Evolutionary conservation across 2,888 invertebrate species (phyloP), one percentile per base, ranked within the genome.

Genomic region (Sepiola atlantica): DNA sequence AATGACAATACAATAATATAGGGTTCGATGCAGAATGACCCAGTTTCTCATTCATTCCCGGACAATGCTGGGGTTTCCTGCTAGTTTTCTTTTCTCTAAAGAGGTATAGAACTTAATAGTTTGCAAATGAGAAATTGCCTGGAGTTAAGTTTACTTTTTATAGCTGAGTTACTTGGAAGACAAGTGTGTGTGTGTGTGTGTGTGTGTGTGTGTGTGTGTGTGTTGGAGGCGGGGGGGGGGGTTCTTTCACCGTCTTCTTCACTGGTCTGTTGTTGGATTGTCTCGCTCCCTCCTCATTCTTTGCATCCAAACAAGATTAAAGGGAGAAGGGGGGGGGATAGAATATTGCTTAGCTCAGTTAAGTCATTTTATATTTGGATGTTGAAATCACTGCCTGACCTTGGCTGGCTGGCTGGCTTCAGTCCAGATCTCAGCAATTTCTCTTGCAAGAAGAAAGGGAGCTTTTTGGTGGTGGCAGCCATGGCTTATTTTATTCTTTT

Each of bases 401-500:
- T 77, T 77, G 77, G 77, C n/a, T 77, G n/a, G 77, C n/a, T 77
- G n/a, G n/a, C 77, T 77, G 77, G 77, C 77, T 77, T 77, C 77
- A 77, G 77, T 77, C 77, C 77, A 77, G 77, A 77, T 77, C 77
- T 77, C 77, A n/a, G 16, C 21, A 77, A 77, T 77, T 77, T 77
- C 77, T 77, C 77, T 77, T 77, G 77, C n/a, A n/a, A 77, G 77
- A 77, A 77, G 77, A n/a, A n/a, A 77, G n/a, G 16, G n/a, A n/a
- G n/a, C 6, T 61, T 61, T 61, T 45, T 45, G 45, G 8, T 45
- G 28, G 28, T 61, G 8, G 61, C 77, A 77, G 77, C n/a, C 77
- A 77, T n/a, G n/a, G n/a, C 45, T 77, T 77, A 77, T 77, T n/a
- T 77, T 77, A 77, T n/a, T n/a, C 14, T 77, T 77, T 18, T 77